Evolutionary conservation across 2,797 vertebrate genomes (phyloP).

Genomic region (Sebastes matsubarae): DNA sequence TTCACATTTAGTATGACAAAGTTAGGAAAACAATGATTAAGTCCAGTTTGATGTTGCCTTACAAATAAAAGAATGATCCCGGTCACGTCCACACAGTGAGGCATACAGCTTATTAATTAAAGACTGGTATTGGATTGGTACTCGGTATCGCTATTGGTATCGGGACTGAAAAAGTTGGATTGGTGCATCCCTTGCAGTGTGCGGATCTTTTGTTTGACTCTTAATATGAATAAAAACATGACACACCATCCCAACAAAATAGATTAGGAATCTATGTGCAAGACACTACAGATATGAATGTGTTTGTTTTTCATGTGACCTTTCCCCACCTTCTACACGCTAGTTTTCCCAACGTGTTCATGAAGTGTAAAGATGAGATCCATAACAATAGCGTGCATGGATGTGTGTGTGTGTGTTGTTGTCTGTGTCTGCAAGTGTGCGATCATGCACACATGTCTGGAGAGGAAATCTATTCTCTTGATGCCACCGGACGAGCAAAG

Average conservation of each 20-base stretch:
- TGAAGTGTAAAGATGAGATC: neutral
- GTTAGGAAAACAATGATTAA: no score
- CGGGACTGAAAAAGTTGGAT: no score
- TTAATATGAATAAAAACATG: neutral
- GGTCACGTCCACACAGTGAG: no score
- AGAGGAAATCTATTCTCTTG: conserved; percentile 66
- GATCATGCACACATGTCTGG: conserved; percentile 52
- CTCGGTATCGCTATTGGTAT: no score
- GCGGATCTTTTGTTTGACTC: no score
- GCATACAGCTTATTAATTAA: no score
- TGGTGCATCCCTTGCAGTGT: no score
- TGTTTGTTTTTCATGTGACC: neutral
- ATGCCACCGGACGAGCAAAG: conserved; percentile 41
- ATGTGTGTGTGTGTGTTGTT: neutral
- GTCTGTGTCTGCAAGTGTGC: conserved; percentile 9
- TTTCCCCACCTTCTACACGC: neutral
- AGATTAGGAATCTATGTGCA: neutral
- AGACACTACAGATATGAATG: neutral
- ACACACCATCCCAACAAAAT: neutral
- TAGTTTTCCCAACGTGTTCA: neutral
- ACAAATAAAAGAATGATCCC: no score
- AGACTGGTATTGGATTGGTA: no score
- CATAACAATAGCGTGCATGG: conserved; percentile 17
- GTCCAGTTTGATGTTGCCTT: no score
- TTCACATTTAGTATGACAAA: no score